Percentiles rank a stretch among this genome's conserved stretches.
Conservation (phyloP, 2,888 invertebrate genomes). For the Nymphalis c-album region DNA sequence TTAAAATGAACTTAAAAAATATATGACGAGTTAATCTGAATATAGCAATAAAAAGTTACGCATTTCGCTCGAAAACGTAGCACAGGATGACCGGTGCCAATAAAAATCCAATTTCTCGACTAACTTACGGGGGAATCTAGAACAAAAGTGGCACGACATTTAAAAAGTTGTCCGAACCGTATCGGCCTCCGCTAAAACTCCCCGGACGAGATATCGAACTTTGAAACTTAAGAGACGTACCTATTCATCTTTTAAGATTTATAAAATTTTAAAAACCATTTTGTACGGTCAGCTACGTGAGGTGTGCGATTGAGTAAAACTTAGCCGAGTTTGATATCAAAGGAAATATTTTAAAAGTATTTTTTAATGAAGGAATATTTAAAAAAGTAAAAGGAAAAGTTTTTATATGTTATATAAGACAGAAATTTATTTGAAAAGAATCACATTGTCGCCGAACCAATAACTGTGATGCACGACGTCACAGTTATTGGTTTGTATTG, state of each 20-base stretch:
- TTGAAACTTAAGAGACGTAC: constrained; percentile 20
- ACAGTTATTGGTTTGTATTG: too few species aligned
- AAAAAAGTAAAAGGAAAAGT: too few species aligned
- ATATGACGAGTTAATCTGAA: too few species aligned
- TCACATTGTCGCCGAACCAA: too few species aligned
- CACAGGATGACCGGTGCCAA: constrained; percentile 14
- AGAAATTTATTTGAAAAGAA: too few species aligned
- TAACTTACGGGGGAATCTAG: constrained; percentile 17
- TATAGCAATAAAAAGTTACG: background rate
- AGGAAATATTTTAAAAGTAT: constrained; percentile 2
- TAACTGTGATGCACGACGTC: too few species aligned
- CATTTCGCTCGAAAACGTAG: background rate
- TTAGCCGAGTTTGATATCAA: background rate
- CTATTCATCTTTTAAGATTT: constrained; percentile 24
- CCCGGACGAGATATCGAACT: constrained; percentile 17
- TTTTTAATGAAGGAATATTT: background rate
- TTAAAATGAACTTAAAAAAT: too few species aligned
- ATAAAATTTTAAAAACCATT: constrained; percentile 28
- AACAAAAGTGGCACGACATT: constrained; percentile 26
- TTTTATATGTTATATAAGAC: too few species aligned
- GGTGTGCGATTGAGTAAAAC: constrained; percentile 7
- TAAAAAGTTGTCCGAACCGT: constrained; percentile 27
- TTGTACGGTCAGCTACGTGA: background rate
- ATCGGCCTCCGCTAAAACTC: constrained; percentile 18
- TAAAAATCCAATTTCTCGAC: constrained; percentile 20